Base-by-base conservation (phyloP, 2,888 invertebrate species). In the Sepioteuthis lessoniana region DNA sequence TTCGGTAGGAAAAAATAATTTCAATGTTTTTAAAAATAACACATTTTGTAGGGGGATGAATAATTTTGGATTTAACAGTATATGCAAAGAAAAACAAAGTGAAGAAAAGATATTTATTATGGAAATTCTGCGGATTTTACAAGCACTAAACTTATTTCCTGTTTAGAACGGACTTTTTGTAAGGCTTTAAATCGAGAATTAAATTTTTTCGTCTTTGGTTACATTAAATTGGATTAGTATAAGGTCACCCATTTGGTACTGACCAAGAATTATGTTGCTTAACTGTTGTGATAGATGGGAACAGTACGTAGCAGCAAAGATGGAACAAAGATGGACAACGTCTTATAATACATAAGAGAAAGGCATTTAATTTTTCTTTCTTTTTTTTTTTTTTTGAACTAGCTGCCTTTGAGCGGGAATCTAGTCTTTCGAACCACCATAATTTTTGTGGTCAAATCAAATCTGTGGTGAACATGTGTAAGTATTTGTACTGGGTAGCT, bases 321-420 rank as follows among this genome's bases (percentile, higher is more conserved):
- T 76, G 76, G n/a, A 25, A 76, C n/a, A n/a, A n/a, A 16, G 76
- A 35, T 76, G 76, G 76, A 35, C 76, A 76, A 76, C 25, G 55
- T 55, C 55, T 55, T 55, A 21, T 55, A 25, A 55, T 25, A 55
- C 55, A 55, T 55, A 55, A 55, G 28, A 55, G 55, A 55, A n/a
- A n/a, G n/a, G n/a, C n/a, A 76, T 76, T 76, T 55, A 28, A 5
- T 55, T 5, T 55, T 25, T 55, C 21, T 13, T 55, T 55, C 1
- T 55, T n/a, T n/a, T 55, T 1, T 16, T 35, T 10, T 76, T 76
- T 76, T 76, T 76, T n/a, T 76, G 8, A 76, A 76, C 76, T 76
- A 76, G 76, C 76, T 76, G 76, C 76, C 76, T 76, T n/a, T 76
- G 76, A 76, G 76, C 76, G 35, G 76, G 76, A 16, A 76, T 76